Conservation (phyloP, 2,113 vertebrate species). For the Lynx canadensis region DNA sequence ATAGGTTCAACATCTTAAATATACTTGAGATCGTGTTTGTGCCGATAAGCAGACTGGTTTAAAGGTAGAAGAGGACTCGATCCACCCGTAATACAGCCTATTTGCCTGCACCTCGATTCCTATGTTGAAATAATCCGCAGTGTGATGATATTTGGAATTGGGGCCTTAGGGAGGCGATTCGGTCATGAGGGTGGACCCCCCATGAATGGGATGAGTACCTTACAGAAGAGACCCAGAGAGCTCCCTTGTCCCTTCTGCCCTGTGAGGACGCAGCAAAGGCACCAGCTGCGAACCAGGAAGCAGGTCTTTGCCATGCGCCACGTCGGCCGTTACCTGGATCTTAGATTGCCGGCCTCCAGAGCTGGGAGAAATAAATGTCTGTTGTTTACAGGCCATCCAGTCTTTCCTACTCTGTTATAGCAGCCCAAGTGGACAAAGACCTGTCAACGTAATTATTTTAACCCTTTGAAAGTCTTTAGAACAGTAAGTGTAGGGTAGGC, state of each 20-base stretch:
- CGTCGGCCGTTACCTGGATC: neutral
- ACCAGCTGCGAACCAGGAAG: neutral
- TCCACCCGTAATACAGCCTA: neutral
- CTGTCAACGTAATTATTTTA: neutral
- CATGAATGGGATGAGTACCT: neutral
- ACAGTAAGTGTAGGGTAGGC: no score
- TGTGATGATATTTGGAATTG: neutral
- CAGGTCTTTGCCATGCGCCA: neutral
- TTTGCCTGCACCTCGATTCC: neutral
- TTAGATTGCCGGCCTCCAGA: neutral
- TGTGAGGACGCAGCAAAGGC: neutral
- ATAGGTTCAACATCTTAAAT: neutral
- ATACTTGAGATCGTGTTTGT: neutral
- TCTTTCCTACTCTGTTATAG: neutral
- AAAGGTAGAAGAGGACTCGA: neutral
- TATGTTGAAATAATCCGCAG: neutral
- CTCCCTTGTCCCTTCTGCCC: neutral
- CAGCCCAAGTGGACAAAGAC: neutral
- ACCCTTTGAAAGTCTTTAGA: neutral
- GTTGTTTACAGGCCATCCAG: neutral
- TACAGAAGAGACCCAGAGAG: neutral
- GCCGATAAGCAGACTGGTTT: neutral
- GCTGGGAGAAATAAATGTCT: neutral
- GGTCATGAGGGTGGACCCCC: no score
- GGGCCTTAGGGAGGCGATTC: neutral